Evolutionary conservation across 2,113 vertebrate genomes (phyloP).

Genomic region (Spizaetus ornatus): DNA sequence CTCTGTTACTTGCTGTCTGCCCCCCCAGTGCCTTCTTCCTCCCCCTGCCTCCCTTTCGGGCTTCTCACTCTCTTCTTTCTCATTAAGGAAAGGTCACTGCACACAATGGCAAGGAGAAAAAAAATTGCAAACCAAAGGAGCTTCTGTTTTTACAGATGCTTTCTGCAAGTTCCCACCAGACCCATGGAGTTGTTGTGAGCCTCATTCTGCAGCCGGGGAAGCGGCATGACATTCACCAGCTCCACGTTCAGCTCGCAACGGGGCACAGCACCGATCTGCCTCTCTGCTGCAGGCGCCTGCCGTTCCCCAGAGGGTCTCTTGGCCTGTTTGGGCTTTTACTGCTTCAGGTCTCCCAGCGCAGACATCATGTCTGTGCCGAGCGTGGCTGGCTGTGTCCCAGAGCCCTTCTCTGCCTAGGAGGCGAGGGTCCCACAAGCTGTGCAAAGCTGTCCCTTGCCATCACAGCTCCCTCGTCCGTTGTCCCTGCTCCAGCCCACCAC

Average conservation of each 20-base stretch:
- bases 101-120: not conserved
- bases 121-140: not conserved
- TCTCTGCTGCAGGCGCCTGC: not conserved
- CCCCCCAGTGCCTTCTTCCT: not conserved
- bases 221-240: fast-evolving
- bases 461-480: not conserved
- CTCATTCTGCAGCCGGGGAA: not conserved
- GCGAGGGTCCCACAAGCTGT: not conserved
- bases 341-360: not conserved
- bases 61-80: not conserved
- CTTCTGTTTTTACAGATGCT: not conserved
- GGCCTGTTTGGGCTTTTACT: not conserved
- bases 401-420: not conserved
- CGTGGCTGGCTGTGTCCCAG: not conserved
- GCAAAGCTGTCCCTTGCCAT: not conserved
- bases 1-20: not conserved
- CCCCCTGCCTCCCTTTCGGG: not conserved
- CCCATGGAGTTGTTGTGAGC: not conserved
- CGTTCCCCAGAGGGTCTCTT: not conserved
- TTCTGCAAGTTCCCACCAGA: not conserved
- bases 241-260: fast-evolving
- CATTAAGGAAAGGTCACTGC: not conserved
- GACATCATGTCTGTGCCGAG: fast-evolving
- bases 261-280: not conserved
- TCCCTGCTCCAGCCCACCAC: not conserved